Evolutionary conservation across 2,113 vertebrate species (phyloP).

Genomic region (Poeciliopsis turrubarensis): DNA sequence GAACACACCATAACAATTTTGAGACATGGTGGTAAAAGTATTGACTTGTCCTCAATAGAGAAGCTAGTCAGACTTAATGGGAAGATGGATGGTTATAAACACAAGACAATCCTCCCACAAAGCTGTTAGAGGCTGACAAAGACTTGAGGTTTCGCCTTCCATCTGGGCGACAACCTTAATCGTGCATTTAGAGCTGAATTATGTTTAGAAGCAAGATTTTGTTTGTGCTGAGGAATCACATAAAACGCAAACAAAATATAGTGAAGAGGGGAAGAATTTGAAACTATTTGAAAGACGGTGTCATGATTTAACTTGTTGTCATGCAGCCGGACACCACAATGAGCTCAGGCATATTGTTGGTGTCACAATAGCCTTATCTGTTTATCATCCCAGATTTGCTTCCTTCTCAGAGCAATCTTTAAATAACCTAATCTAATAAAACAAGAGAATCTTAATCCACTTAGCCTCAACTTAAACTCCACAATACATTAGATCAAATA

Average conservation of each 20-base stretch:
- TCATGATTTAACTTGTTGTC: background rate
- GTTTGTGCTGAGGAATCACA: background rate
- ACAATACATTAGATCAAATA: background rate
- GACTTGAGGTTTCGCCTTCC: too few relatives aligned
- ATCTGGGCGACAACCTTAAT: too few relatives aligned
- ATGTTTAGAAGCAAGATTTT: background rate
- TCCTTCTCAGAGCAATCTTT: background rate
- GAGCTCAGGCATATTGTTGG: background rate
- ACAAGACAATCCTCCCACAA: too few relatives aligned
- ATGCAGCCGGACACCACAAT: background rate
- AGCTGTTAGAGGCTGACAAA: too few relatives aligned
- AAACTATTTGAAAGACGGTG: background rate
- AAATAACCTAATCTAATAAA: slow-evolving; percentile 2
- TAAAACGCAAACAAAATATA: background rate
- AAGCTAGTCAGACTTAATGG: background rate
- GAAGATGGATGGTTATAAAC: background rate
- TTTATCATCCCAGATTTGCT: too few relatives aligned
- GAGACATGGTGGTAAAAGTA: too few relatives aligned
- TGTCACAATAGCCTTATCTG: background rate
- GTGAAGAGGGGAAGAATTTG: background rate
- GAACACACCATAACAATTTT: too few relatives aligned
- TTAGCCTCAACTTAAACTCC: background rate
- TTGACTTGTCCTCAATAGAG: too few relatives aligned
- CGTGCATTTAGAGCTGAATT: too few relatives aligned
- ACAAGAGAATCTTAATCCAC: background rate